A percentile compares a stretch with the other conserved stretches of the same genome.
Conservation (phyloP, 1,140 invertebrate species). For the Drosophila chauvacae region DNA sequence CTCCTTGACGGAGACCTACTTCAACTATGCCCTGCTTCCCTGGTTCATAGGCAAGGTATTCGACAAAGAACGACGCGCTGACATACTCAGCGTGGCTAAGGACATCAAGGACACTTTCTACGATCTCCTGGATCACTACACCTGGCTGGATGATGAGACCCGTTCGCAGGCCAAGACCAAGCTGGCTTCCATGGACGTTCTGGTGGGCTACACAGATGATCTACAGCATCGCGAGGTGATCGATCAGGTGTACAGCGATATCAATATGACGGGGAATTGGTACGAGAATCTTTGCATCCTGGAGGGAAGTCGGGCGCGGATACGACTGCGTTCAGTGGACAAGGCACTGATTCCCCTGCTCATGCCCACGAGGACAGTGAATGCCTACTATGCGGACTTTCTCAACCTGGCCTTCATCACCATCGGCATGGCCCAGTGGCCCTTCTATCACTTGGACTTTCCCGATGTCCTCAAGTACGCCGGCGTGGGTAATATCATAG, state of each 20-base stretch:
- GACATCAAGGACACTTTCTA: constrained; percentile 70
- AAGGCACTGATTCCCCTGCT: constrained; percentile 70
- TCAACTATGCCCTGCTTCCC: constrained; percentile 70
- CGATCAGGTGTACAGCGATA: constrained; percentile 51
- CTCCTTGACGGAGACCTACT: constrained; percentile 59
- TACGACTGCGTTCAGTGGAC: constrained; percentile 63
- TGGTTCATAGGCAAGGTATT: constrained; percentile 75
- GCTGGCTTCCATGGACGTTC: constrained; percentile 69
- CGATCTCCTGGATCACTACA: constrained; percentile 64
- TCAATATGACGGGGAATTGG: constrained; percentile 62
- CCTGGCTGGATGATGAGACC: constrained; percentile 77
- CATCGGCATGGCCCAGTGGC: constrained; percentile 80
- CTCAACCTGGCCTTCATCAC: constrained; percentile 79
- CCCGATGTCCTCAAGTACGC: constrained; percentile 85
- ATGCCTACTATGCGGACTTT: constrained; percentile 79
- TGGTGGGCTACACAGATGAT: constrained; percentile 77
- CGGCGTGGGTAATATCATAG: constrained; percentile 88
- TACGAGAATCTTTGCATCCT: constrained; percentile 59
- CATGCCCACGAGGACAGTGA: constrained; percentile 71
- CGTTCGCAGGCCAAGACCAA: constrained; percentile 70
- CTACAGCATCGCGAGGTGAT: constrained; percentile 64
- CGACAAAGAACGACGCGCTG: constrained; percentile 61
- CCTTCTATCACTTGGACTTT: constrained; percentile 66
- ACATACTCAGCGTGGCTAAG: constrained; percentile 62
- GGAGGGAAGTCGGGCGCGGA: constrained; percentile 56